phyloP scores from a whole-genome alignment of 1,140 invertebrate genomes.

The Trachelipus rathkii region DNA sequence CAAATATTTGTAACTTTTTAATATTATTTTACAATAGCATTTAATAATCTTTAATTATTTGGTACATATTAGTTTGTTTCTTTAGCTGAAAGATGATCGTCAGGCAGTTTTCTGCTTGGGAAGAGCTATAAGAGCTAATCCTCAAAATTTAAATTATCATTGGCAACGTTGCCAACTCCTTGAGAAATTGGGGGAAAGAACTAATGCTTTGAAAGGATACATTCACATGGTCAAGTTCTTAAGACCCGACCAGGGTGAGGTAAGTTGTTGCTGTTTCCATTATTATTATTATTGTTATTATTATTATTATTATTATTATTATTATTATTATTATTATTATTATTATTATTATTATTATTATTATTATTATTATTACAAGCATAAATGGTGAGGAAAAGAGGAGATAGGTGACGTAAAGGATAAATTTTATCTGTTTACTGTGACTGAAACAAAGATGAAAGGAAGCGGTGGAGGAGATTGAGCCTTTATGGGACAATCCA shows the following conservation, averaged over 20 bases:
- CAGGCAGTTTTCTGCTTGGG: slow-evolving; percentile 44
- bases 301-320: background rate
- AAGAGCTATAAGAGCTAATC: slow-evolving; percentile 64
- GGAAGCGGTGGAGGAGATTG: no score
- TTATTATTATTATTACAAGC: background rate
- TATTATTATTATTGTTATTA: background rate
- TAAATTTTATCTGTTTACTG: no score
- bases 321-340: slow-evolving; percentile 1
- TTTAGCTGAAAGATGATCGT: background rate
- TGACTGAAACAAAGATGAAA: no score
- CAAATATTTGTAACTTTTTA: no score
- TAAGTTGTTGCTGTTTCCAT: background rate
- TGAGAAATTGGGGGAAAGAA: slow-evolving; percentile 65
- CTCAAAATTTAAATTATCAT: slow-evolving; percentile 66
- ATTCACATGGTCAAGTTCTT: slow-evolving; percentile 65
- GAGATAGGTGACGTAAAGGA: no score
- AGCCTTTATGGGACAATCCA: no score
- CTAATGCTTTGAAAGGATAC: slow-evolving; percentile 67
- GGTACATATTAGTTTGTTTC: no score
- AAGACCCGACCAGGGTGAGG: slow-evolving; percentile 59
- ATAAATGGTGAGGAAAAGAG: background rate
- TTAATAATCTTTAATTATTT: slow-evolving; percentile 8
- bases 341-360: slow-evolving; percentile 6
- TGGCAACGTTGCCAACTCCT: slow-evolving; percentile 67
- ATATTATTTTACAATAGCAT: no score